Evolutionary conservation across 2,113 vertebrate species (phyloP).

Genomic region (Seriola quinqueradiata): DNA sequence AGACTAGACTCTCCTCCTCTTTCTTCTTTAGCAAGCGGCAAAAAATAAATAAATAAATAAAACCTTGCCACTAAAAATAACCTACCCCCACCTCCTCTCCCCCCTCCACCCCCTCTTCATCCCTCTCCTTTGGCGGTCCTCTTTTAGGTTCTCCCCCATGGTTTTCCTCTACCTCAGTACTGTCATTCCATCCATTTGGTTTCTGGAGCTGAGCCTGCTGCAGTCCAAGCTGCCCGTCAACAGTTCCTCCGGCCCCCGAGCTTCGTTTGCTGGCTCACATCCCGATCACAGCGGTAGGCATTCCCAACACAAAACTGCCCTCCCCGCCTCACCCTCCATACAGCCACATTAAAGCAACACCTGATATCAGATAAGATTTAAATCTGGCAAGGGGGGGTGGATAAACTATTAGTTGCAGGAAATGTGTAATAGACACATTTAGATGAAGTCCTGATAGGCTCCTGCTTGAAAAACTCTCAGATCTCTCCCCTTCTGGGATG

Average conservation of each 20-base stretch:
- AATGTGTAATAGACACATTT: slow-evolving; percentile 60
- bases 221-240: slow-evolving; percentile 77
- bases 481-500: slow-evolving; percentile 53
- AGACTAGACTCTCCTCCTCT: not conserved
- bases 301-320: slow-evolving; percentile 25
- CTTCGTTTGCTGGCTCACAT: slow-evolving; percentile 72
- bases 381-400: slow-evolving; percentile 54
- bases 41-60: slow-evolving; percentile 22
- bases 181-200: slow-evolving; percentile 85
- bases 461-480: slow-evolving; percentile 48
- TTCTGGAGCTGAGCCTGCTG: slow-evolving; percentile 83
- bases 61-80: slow-evolving; percentile 63
- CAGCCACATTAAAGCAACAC: slow-evolving; percentile 62
- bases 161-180: slow-evolving; percentile 85
- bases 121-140: slow-evolving; percentile 39
- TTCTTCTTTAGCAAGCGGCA: slow-evolving; percentile 53
- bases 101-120: not conserved
- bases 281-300: slow-evolving; percentile 77
- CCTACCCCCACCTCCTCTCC: slow-evolving; percentile 7
- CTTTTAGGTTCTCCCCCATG: slow-evolving; percentile 84
- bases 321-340: slow-evolving; percentile 17
- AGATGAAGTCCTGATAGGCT: slow-evolving; percentile 62
- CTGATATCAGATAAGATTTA: slow-evolving; percentile 67
- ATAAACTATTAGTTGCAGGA: slow-evolving; percentile 64
- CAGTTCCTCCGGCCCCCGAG: slow-evolving; percentile 66